phyloP scores from a whole-genome alignment of 2,888 invertebrate species.

The Strigamia crassipes region DNA sequence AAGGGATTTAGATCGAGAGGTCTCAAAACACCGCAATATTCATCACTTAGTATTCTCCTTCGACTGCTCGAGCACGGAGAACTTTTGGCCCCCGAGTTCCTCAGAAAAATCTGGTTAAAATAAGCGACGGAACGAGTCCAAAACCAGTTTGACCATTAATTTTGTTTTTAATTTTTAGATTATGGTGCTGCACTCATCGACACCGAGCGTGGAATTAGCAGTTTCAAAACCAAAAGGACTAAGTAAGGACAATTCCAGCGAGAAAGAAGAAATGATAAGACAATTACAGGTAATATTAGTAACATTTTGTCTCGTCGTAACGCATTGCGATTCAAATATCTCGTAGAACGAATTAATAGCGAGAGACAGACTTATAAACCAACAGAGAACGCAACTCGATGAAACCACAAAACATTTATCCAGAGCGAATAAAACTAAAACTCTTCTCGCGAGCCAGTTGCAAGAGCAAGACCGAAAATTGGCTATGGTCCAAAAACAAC shows the following conservation, averaged over 20 bases:
- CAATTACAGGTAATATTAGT: not conserved
- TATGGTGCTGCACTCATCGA: not conserved
- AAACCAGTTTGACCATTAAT: not conserved
- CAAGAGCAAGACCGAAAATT: constrained; percentile 50
- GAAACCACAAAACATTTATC: constrained; percentile 49
- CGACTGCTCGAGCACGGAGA: not conserved
- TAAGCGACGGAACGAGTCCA: not conserved
- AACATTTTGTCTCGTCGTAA: no score
- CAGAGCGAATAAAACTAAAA: constrained; percentile 49
- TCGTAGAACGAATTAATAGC: constrained; percentile 48
- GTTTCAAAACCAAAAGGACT: not conserved
- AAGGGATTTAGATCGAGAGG: not conserved
- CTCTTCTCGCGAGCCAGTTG: constrained; percentile 48
- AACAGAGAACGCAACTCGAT: constrained; percentile 50
- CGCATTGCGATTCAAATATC: no score
- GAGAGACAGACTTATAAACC: constrained; percentile 50
- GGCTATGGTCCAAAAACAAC: constrained; percentile 47
- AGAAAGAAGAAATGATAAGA: not conserved
- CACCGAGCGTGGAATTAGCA: not conserved
- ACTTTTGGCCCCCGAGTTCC: not conserved
- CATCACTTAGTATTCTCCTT: not conserved
- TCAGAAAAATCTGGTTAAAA: not conserved
- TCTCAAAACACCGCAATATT: not conserved
- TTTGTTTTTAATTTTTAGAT: not conserved
- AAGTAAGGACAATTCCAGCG: not conserved